A percentile compares a stretch with the other conserved stretches of the same genome.
Evolutionary conservation across 1,140 invertebrate genomes (phyloP).

Genomic region (Tribolium castaneum): DNA sequence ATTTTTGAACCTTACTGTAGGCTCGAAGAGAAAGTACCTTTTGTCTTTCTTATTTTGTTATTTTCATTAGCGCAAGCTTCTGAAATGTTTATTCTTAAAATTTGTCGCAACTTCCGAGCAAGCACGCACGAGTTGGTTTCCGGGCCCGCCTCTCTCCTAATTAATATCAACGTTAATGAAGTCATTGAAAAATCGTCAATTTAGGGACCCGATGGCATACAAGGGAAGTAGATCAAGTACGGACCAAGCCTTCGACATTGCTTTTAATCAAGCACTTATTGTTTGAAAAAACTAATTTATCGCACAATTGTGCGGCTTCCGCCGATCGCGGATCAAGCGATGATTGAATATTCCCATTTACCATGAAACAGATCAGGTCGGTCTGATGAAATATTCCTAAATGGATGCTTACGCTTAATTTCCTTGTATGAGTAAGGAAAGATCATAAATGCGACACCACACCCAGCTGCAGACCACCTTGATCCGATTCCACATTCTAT

Average conservation of each 20-base stretch:
- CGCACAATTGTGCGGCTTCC: not conserved
- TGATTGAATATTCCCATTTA: not conserved
- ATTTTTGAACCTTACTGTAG: not conserved
- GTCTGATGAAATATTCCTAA: not conserved
- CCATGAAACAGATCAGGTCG: not conserved
- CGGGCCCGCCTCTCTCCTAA: not conserved
- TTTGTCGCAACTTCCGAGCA: not conserved
- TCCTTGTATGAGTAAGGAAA: constrained; percentile 38
- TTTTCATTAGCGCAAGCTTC: not conserved
- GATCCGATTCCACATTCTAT: constrained; percentile 47
- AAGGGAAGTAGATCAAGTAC: constrained; percentile 25
- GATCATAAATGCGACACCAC: constrained; percentile 42
- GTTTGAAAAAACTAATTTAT: constrained; percentile 1
- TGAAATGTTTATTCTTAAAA: not conserved
- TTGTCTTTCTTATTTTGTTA: not conserved
- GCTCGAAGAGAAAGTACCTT: not conserved
- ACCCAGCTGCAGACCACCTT: constrained; percentile 48
- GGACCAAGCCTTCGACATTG: constrained; percentile 24
- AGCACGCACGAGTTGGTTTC: not conserved
- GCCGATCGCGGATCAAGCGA: not conserved
- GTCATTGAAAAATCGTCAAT: constrained; percentile 11
- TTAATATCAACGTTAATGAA: not conserved
- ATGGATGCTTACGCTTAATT: not conserved
- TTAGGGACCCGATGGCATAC: not conserved
- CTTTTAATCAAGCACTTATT: not conserved